Conservation (phyloP, 2,797 vertebrate species). For the Remorina albescens region DNA sequence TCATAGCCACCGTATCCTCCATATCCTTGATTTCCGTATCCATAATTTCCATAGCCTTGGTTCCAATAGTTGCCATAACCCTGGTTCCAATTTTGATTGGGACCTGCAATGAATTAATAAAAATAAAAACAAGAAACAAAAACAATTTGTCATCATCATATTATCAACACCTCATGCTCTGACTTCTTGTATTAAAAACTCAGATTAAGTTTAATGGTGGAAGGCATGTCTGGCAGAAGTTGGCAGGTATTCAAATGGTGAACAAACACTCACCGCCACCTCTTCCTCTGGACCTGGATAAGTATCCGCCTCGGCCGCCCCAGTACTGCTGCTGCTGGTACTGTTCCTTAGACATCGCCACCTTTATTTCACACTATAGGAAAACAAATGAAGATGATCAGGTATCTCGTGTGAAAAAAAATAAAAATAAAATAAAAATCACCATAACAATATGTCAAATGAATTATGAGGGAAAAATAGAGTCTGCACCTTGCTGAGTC, state of each 20-base stretch:
- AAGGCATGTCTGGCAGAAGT: background rate
- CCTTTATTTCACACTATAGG: slow-evolving; percentile 96
- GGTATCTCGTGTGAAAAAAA: too few species aligned
- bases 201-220: too few species aligned
- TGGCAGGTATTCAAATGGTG: background rate
- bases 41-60: slow-evolving; percentile 96
- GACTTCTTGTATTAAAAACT: too few species aligned
- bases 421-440: too few species aligned
- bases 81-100: slow-evolving; percentile 97
- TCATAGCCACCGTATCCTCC: slow-evolving; percentile 97
- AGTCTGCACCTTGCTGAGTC: slow-evolving; percentile 93
- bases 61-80: slow-evolving; percentile 99
- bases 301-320: slow-evolving; percentile 91
- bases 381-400: background rate
- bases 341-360: slow-evolving; percentile 99
- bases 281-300: slow-evolving; percentile 91
- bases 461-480: background rate
- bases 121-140: background rate
- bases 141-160: too few species aligned
- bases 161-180: too few species aligned
- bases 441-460: too few species aligned
- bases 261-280: slow-evolving; percentile 88
- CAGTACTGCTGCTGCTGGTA: slow-evolving; percentile 99
- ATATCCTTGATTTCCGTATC: slow-evolving; percentile 97
- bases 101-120: slow-evolving; percentile 86